These are phyloP conservation scores for Eonycteris spelaea DNA, from an alignment of 2,113 vertebrate species.

Conservation along the genomic window DNA sequence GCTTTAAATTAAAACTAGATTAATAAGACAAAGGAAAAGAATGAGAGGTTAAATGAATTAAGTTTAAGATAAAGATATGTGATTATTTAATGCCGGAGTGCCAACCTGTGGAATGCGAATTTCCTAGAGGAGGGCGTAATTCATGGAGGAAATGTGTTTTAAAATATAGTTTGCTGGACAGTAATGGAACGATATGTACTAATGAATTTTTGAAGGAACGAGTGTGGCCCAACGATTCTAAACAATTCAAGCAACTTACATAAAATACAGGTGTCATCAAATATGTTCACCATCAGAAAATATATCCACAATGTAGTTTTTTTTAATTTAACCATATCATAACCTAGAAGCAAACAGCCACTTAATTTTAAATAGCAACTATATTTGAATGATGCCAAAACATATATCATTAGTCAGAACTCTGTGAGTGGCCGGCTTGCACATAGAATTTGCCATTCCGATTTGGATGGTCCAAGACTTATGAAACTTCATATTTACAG, in stretches of 20 bases:
- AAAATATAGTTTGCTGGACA: too few relatives aligned
- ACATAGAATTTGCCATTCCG: not conserved
- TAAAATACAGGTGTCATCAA: not conserved
- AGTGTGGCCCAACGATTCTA: not conserved
- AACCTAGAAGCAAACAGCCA: not conserved
- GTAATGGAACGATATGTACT: too few relatives aligned
- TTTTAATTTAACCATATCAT: not conserved
- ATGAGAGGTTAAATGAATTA: not conserved
- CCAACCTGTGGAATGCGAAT: not conserved
- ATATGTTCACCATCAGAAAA: not conserved
- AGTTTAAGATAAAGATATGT: not conserved
- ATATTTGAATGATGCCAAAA: not conserved
- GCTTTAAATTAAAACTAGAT: not conserved
- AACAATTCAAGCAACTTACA: too few relatives aligned
- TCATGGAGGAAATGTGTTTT: not conserved
- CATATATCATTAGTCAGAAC: not conserved
- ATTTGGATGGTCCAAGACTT: not conserved
- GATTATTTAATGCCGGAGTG: not conserved
- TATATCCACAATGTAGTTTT: not conserved
- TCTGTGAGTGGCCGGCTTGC: not conserved
- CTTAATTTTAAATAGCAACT: not conserved
- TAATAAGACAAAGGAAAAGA: not conserved
- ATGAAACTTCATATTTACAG: not conserved
- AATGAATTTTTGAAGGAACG: not conserved
- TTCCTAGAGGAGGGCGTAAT: not conserved